Base-by-base conservation (phyloP, 2,113 vertebrate genomes). In the Phrynocephalus versicolor region DNA sequence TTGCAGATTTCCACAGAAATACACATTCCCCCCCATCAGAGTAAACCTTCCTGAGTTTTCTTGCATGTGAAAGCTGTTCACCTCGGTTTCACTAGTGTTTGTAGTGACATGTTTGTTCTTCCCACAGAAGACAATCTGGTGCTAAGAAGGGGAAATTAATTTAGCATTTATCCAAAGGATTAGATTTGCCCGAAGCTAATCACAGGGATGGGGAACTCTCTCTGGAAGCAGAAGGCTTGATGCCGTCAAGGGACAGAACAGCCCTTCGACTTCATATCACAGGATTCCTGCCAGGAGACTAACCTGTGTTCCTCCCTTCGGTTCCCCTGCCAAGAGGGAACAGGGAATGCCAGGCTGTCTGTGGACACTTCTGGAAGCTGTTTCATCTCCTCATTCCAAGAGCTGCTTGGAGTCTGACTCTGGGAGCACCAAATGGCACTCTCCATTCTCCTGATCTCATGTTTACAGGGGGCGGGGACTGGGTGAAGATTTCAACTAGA, bases 1-100 rank as follows among this genome's bases (percentile, higher is more conserved):
- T 86, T 62, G 71, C 0, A 75, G 78, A 91, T 87, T 77, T 84
- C 0, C n/a, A 8, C 51, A 81, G 70, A 23, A 0, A 0, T 39
- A 84, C 35, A 45, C 33, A 35, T 55, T 81, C 33, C 58, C 74
- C 71, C 12, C 83, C 41, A 76, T 55, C 86, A 79, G n/a, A 88
- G 21, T 2, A 51, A 69, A 89, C 84, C 27, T 5, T 30, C 1
- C 64, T 70, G 60, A 79, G 1, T 82, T 39, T 41, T 85, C 65
- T 87, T 55, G 67, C 87, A 64, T n/a, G 81, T 8, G 55, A 58
- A 2, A 81, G 2, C 6, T 37, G 35, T 23, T 15, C 18, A 73
- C 18, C 74, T 64, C 0, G 0, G 8, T 72, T 86, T 3, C 65
- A 70, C 25, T 73, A 64, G 35, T 2, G 10, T 0, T 6, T 25